These are phyloP conservation scores for Myripristis murdjan DNA, from an alignment of 2,797 vertebrate genomes.

Conservation along the genomic window DNA sequence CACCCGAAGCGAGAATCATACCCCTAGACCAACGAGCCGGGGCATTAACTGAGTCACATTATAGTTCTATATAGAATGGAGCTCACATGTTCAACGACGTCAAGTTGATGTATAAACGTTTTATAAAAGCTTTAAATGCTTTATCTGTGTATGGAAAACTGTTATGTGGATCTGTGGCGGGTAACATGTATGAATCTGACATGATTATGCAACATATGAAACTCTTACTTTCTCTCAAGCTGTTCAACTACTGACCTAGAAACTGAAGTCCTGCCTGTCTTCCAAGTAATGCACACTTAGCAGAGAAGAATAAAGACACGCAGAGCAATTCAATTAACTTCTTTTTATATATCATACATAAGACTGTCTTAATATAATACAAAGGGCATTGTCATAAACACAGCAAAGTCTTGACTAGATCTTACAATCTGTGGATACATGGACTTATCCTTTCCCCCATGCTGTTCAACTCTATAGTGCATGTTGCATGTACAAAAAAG, in stretches of 20 bases:
- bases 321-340: conserved; percentile 98
- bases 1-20: conserved; percentile 92
- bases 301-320: conserved; percentile 86
- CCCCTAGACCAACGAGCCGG: conserved; percentile 90
- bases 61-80: accelerated
- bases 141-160: too few species aligned
- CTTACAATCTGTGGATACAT: conserved; percentile 99
- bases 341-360: conserved; percentile 99
- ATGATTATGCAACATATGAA: too few species aligned
- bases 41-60: accelerated
- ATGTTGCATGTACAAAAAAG: conserved; percentile 90
- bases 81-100: too few species aligned
- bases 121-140: too few species aligned
- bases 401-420: conserved; percentile 99
- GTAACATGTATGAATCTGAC: too few species aligned
- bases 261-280: conserved; percentile 49
- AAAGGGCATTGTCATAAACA: conserved; percentile 99
- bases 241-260: neutral
- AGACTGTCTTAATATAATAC: conserved; percentile 99
- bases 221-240: too few species aligned
- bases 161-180: too few species aligned
- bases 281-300: neutral
- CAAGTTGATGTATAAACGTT: too few species aligned
- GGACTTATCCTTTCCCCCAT: conserved; percentile 99
- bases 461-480: conserved; percentile 99